These are phyloP conservation scores for Lerista edwardsae DNA, from an alignment of 2,797 vertebrate genomes.

Conservation along the genomic window DNA sequence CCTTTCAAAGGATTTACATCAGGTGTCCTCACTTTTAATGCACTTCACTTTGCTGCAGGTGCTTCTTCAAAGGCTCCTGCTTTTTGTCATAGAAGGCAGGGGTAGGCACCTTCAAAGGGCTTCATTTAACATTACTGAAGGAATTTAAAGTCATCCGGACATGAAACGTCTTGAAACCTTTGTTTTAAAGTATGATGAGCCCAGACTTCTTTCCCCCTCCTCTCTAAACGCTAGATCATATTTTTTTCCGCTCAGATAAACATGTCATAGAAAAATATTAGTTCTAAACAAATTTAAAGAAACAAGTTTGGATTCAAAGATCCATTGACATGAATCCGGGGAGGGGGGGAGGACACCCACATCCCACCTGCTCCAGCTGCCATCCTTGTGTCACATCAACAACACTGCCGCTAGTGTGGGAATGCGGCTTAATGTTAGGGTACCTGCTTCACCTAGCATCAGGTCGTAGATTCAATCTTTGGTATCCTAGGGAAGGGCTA, in stretches of 20 bases:
- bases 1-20: constrained; percentile 48
- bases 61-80: constrained; percentile 41
- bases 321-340: neutral
- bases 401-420: no score
- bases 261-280: neutral
- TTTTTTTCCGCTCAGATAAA: constrained; percentile 12
- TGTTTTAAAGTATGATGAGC: constrained; percentile 35
- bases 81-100: constrained; percentile 19
- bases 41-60: constrained; percentile 51
- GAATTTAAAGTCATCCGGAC: neutral
- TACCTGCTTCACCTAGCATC: no score
- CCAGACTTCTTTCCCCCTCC: neutral
- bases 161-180: constrained; percentile 6
- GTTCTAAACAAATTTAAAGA: neutral
- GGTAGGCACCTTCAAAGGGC: constrained; percentile 43
- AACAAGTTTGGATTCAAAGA: neutral
- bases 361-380: neutral
- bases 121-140: constrained; percentile 28
- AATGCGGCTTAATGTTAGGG: no score
- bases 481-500: no score
- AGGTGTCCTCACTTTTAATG: constrained; percentile 44
- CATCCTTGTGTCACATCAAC: neutral
- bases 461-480: no score
- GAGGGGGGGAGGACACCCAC: neutral
- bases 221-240: constrained; percentile 3